Base-by-base conservation (phyloP, 2,797 vertebrate genomes). In the Melanotaenia pygmaea region DNA sequence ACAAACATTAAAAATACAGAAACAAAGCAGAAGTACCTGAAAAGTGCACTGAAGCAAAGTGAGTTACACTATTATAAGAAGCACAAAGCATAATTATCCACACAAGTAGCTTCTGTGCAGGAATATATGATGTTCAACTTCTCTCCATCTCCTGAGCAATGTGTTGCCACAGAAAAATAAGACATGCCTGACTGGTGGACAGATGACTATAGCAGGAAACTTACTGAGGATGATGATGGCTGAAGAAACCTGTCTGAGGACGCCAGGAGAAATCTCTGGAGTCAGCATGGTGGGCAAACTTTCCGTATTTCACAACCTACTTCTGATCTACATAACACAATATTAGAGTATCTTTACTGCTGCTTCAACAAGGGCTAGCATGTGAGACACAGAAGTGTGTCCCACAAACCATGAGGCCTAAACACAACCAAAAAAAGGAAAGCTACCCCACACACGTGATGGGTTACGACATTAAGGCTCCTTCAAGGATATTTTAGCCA, bases 401-500 rank as follows among this genome's bases (percentile, higher is more conserved):
- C 65, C 67, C 32, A 13, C 26, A 40, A 66, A 64, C 63, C 79
- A 72, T 57, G 59, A 79, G 63, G 67, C 63, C 77, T 70, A 76
- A 79, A 81, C n/a, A 78, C 62, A 67, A 61, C 87, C 83, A 75
- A 83, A 90, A 82, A 91, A 90, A 87, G 76, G 51, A 84, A 51
- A 57, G 81, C 74, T 85, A 77, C 85, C 74, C 73, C 70, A 70
- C 84, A 85, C 86, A 87, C 80, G 59, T 22, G 32, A 47, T 43
- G 32, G 65, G 80, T 77, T 22, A 80, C 78, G 91, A 93, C 92
- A 86, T 64, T 40, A 66, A 64, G 91, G 86, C 93, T 90, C 92
- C 89, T 62, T 24, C 47, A 54, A 83, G 68, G 91, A 92, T 93
- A 95, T 94, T 95, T 95, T 94, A 92, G 86, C 89, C 81, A 79